Base-by-base conservation (phyloP, 2,113 vertebrate genomes). In the Epinephelus lanceolatus region DNA sequence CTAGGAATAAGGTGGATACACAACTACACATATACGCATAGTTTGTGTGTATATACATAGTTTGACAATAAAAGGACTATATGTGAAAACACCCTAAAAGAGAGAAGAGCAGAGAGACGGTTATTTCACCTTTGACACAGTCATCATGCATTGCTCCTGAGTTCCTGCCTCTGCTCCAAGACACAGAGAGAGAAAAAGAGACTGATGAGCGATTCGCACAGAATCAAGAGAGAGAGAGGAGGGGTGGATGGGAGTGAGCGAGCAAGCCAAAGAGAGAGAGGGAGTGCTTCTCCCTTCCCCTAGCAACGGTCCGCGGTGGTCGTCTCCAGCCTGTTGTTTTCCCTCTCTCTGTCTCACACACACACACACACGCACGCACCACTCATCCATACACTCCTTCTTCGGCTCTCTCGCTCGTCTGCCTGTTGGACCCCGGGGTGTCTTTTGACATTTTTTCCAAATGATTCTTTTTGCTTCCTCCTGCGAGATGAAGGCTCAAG, bases 401-500 rank as follows among this genome's bases (percentile, higher is more conserved):
- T 57, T 78, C 75, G 18, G 62, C 72, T 73, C 59, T 5, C 59
- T 80, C 15, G 27, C 69, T 65, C 42, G 62, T 86, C 82, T 71
- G 88, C 87, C 89, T 77, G 83, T 87, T 77, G 91, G 90, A 93
- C 81, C 86, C 76, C 57, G 18, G 18, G 49, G 72, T 72, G 80
- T 80, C 83, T 73, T 82, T 85, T 61, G 63, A 78, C 61, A 51
- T 90, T 81, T 86, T 78, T 70, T 30, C 67, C 84, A 37, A 82
- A 90, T 85, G 85, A 60, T 87, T 55, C 69, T 60, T 63, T 78
- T 40, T 23, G 56, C 76, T 74, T 78, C 60, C 56, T 57, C 60
- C 68, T 93, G 85, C 89, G 95, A 83, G 92, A 97, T 95, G 95
- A 94, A 86, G 78, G 86, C 83, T 92, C 71, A 60, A 89, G 88